Evolutionary conservation across 2,113 vertebrate genomes (phyloP), one percentile per base, ranked within the genome.

Genomic region (Nothobranchius kuhntae): DNA sequence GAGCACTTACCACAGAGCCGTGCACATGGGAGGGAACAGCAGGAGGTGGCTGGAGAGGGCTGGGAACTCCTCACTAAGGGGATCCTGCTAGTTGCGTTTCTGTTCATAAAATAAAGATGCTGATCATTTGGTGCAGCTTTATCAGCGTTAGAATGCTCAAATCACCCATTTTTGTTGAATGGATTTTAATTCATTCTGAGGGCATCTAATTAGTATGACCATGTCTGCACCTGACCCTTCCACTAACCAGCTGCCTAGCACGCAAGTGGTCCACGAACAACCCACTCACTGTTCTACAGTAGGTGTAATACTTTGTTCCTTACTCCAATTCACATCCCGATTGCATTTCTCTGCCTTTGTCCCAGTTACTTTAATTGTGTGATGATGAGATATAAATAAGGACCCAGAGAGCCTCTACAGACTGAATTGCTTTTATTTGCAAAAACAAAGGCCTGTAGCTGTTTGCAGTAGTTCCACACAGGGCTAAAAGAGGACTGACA

Each of bases 181-280:
- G 40, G 47, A 67, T 53, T 48, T 56, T 15, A 53, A 83, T 84
- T 53, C 63, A 82, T 84, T 77, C 70, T 59, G 70, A 4, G 52
- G 51, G 6, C 13, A 55, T 56, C 84, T 85, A 66, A 89, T 89
- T 86, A 84, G 73, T 86, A 87, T 89, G 89, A 81, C 63, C 84
- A 79, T 68, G 30, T 82, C 72, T 84, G 86, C 89, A 91, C 87
- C 89, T 90, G 87, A 91, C 89, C 73, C 68, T 79, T 65, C 73
- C 61, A 68, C 65, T 21, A 60, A 77, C 89, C 87, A 89, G 89
- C 88, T 91, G 89, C 80, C 61, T 81, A 35, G 65, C 68, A 64
- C 62, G 13, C 7, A 58, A 85, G 46, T 77, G 60, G 54, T 70
- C 35, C 73, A 76, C 60, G 77, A 74, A 73, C 73, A 30, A 42